phyloP scores from a whole-genome alignment of 1,140 invertebrate species.

The Carcinoscorpius rotundicauda region DNA sequence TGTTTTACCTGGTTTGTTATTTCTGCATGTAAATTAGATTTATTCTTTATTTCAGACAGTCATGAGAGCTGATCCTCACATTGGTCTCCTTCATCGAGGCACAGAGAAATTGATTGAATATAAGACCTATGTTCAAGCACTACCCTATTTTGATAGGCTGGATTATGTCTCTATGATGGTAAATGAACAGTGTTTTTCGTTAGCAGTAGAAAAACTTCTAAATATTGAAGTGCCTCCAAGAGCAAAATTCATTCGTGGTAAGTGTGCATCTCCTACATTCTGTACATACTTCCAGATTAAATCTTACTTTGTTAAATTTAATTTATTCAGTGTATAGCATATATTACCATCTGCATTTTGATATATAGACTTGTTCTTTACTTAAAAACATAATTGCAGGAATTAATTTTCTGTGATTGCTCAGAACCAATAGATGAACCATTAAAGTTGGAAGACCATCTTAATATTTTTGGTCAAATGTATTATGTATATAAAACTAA shows the following conservation, averaged over 20 bases:
- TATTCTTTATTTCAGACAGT: conserved; percentile 48
- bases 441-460: too few species aligned
- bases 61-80: conserved; percentile 83
- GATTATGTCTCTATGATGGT: conserved; percentile 99
- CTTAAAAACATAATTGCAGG: too few species aligned
- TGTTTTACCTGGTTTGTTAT: too few species aligned
- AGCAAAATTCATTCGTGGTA: conserved; percentile 93
- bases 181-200: conserved; percentile 92
- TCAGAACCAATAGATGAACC: too few species aligned
- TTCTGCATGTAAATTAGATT: too few species aligned
- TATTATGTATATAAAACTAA: too few species aligned
- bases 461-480: too few species aligned
- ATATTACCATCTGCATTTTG: too few species aligned
- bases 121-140: conserved; percentile 93
- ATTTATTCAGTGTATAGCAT: background rate
- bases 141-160: conserved; percentile 96
- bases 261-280: conserved; percentile 28
- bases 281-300: too few species aligned
- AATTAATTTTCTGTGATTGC: too few species aligned
- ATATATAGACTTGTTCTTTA: too few species aligned
- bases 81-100: conserved; percentile 87
- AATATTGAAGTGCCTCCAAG: conserved; percentile 87
- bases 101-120: conserved; percentile 98
- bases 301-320: too few species aligned
- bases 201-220: conserved; percentile 91